Conservation (phyloP, 1,140 invertebrate genomes). For the Ridgeia piscesae region DNA sequence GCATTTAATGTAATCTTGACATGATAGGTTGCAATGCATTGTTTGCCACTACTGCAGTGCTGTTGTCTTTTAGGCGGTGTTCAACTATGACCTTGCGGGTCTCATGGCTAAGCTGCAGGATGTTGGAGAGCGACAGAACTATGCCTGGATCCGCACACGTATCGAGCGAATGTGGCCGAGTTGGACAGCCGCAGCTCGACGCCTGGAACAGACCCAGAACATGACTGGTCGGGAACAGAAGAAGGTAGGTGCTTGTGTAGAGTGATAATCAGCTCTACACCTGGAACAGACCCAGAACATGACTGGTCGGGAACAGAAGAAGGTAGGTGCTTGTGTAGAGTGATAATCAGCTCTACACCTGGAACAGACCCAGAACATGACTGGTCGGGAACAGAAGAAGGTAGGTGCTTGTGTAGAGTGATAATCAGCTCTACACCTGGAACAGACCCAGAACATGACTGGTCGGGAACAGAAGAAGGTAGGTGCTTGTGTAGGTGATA, state of each 20-base stretch:
- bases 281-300: no score
- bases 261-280: no score
- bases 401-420: no score
- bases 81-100: slow-evolving; percentile 39
- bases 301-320: no score
- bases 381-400: no score
- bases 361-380: no score
- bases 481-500: no score
- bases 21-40: not conserved
- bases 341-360: no score
- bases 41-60: not conserved
- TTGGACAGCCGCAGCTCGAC: slow-evolving; percentile 47
- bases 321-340: no score
- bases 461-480: no score
- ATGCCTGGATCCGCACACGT: slow-evolving; percentile 55
- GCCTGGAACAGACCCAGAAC: slow-evolving; percentile 43
- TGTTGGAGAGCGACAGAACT: slow-evolving; percentile 52
- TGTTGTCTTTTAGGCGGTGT: slow-evolving; percentile 11
- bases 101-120: slow-evolving; percentile 51
- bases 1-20: not conserved
- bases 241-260: slow-evolving; percentile 37
- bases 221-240: slow-evolving; percentile 41
- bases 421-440: no score
- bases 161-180: slow-evolving; percentile 54
- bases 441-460: no score